Base-by-base conservation (phyloP, 2,113 vertebrate genomes). In the Mesoclemmys tuberculata region DNA sequence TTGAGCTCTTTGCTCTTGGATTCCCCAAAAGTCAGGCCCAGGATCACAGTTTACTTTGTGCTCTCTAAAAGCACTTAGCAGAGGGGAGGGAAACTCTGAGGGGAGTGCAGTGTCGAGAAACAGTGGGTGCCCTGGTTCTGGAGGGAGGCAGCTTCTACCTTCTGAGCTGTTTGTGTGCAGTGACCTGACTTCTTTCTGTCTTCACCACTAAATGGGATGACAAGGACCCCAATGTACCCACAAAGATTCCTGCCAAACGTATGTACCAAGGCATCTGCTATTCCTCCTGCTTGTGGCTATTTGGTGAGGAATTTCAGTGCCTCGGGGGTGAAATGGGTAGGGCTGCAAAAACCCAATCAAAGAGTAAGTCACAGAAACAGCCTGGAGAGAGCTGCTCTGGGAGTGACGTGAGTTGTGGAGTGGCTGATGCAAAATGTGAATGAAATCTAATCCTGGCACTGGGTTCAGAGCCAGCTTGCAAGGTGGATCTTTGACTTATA, bases 401-500 rank as follows among this genome's bases (percentile, higher is more conserved):
- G 48, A 21, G 64, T 2, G 12, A 85, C 78, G 64, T 1, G 5
- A 79, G 4, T n/a, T 4, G 7, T 29, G 49, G 13, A 41, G 41
- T 77, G 38, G 74, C 41, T 41, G 41, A 77, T 77, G 22, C 24
- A 77, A 38, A 38, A 46, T 12, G 38, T 7, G 41, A 26, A 26
- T 44, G 38, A 74, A 90, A 86, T 80, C 85, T 49, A n/a, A 79
- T 90, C 91, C 93, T 90, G 71, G 89, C 77, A 29, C 85, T 64
- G 85, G 77, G 46, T 95, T 95, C 85, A 56, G 78, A 95, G 44
- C 85, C 58, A 52, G 61, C 51, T 41, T 85, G 77, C 85, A 71
- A 91, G 41, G 82, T 91, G 56, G 64, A 21, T 71, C n/a, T 38
- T 61, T 38, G 64, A 38, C 64, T 71, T 71, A 19, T 10, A 38